Evolutionary conservation across 2,888 invertebrate genomes (phyloP).

Genomic region (Thereva nobilitata): DNA sequence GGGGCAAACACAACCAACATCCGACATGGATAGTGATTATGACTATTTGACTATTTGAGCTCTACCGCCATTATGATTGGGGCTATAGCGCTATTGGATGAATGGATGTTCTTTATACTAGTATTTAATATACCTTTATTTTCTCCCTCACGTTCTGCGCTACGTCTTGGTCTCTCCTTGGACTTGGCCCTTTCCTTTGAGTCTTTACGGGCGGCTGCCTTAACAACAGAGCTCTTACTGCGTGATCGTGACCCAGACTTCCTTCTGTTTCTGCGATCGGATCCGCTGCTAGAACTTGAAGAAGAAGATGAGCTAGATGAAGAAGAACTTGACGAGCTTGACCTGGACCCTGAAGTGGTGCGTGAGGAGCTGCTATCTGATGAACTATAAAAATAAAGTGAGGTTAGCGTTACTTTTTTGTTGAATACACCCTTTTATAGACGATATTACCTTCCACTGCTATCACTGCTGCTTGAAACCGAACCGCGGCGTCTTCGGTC

Average conservation of each 20-base stretch:
- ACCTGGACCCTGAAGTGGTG: conserved; percentile 76
- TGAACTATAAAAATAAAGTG: conserved; percentile 61
- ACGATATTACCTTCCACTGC: conserved; percentile 67
- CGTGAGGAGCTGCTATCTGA: conserved; percentile 83
- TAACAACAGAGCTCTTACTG: conserved; percentile 57
- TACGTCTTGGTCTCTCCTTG: conserved; percentile 36
- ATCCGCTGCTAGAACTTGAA: conserved; percentile 68
- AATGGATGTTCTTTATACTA: too few relatives aligned
- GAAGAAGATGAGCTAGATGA: conserved; percentile 66
- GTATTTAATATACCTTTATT: conserved; percentile 10
- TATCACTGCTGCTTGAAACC: conserved; percentile 79
- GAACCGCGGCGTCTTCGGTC: conserved; percentile 61
- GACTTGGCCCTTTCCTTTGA: conserved; percentile 51
- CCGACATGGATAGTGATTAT: too few relatives aligned
- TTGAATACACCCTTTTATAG: conserved; percentile 7
- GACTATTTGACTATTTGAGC: too few relatives aligned
- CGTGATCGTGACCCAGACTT: conserved; percentile 59
- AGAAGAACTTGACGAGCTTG: conserved; percentile 69
- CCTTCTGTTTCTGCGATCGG: conserved; percentile 68
- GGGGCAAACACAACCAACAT: too few relatives aligned
- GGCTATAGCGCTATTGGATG: too few relatives aligned
- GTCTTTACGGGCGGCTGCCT: conserved; percentile 53
- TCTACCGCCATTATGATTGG: too few relatives aligned
- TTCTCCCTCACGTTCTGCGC: conserved; percentile 38
- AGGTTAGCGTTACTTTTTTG: neutral